phyloP scores from a whole-genome alignment of 92 coral and sea anemone species.

The Bergia sp. region DNA sequence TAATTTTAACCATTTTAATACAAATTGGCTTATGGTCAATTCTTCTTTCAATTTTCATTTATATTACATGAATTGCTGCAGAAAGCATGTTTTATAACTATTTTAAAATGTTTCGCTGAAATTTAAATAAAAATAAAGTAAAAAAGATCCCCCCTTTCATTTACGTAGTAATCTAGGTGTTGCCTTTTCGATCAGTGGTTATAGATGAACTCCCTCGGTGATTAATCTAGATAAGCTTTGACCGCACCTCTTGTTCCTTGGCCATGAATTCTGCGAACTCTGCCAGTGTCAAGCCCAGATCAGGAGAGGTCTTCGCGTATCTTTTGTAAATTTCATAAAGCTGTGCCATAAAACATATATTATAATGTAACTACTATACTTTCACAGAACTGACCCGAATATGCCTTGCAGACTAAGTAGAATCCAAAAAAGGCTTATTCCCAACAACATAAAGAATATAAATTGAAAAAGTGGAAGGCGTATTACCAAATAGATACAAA shows the following conservation, averaged over 20 bases:
- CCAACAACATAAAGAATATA: neutral
- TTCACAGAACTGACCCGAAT: neutral
- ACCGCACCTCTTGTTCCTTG: slow-evolving; percentile 78
- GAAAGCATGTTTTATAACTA: too few species aligned
- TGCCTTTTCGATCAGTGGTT: too few species aligned
- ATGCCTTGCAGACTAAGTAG: neutral
- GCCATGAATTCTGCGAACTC: slow-evolving; percentile 78
- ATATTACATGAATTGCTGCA: too few species aligned
- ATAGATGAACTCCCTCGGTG: too few species aligned
- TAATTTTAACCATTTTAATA: too few species aligned
- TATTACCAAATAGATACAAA: neutral
- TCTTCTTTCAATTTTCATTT: too few species aligned
- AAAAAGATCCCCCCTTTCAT: too few species aligned
- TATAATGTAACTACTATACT: neutral
- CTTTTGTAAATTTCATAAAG: slow-evolving; percentile 68
- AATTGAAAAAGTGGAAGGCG: neutral
- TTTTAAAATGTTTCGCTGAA: too few species aligned
- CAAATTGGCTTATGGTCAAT: too few species aligned
- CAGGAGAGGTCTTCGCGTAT: slow-evolving; percentile 81
- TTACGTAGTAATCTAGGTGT: too few species aligned
- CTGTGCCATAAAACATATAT: slow-evolving; percentile 22
- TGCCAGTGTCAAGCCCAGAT: slow-evolving; percentile 77
- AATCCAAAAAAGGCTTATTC: neutral
- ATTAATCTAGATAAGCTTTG: neutral
- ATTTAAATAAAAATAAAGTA: too few species aligned